Percentiles rank a stretch among this genome's conserved stretches.
These are phyloP conservation scores for Chloropsis hardwickii DNA, from an alignment of 2,113 vertebrate species.

Conservation along the genomic window DNA sequence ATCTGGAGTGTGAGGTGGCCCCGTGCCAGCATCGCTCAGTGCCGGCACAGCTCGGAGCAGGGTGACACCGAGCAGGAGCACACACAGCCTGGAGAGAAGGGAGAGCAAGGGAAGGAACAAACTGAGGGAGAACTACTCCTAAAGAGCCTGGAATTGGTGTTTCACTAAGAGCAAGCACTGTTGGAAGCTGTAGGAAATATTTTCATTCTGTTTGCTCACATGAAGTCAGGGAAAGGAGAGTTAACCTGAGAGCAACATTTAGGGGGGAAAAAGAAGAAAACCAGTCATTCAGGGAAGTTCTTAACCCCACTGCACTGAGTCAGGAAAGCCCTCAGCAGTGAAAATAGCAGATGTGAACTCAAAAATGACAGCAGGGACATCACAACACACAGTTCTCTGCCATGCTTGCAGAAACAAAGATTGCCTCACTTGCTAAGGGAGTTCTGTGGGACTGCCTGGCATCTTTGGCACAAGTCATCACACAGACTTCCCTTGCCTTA, in stretches of 20 bases:
- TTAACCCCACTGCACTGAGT: background rate
- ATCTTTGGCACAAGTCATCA: background rate
- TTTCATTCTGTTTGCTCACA: background rate
- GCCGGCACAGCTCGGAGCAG: background rate
- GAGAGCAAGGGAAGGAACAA: background rate
- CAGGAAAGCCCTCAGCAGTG: background rate
- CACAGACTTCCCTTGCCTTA: background rate
- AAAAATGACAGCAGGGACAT: background rate
- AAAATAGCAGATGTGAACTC: background rate
- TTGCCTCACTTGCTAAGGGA: background rate
- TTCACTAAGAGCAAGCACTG: background rate
- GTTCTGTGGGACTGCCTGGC: fast-evolving
- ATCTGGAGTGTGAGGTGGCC: conserved; percentile 36
- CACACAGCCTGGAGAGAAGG: background rate
- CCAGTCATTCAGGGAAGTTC: background rate
- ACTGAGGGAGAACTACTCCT: background rate
- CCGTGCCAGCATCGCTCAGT: background rate
- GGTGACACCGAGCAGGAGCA: background rate
- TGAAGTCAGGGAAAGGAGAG: background rate
- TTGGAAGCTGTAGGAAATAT: background rate
- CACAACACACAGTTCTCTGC: background rate
- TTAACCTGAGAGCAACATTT: background rate
- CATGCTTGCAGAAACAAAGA: background rate
- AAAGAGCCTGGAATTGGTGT: background rate
- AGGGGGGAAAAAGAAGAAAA: fast-evolving